Conservation (phyloP, 2,888 invertebrate species). For the Aphodius sticticus region DNA sequence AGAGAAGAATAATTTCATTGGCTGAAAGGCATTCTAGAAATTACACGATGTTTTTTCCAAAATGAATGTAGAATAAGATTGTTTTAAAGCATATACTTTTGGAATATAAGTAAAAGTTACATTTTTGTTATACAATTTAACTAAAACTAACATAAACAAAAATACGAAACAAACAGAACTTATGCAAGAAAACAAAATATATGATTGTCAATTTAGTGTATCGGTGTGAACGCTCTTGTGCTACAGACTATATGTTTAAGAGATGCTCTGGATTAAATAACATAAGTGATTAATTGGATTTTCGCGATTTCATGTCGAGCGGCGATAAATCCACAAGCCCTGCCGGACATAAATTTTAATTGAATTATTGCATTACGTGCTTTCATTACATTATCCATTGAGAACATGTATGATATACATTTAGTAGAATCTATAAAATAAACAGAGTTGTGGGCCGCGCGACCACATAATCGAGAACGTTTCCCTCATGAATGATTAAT, state of each 20-base stretch:
- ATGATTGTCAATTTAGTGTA: too few relatives aligned
- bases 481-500: too few relatives aligned
- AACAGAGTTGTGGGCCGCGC: background rate
- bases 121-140: too few relatives aligned
- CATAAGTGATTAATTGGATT: background rate
- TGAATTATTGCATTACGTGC: slow-evolving; percentile 23
- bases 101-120: too few relatives aligned
- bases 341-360: slow-evolving; percentile 22
- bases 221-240: background rate
- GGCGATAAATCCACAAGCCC: background rate
- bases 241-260: background rate
- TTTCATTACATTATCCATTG: slow-evolving; percentile 25
- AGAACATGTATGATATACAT: slow-evolving; percentile 22
- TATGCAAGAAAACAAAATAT: too few relatives aligned
- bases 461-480: slow-evolving; percentile 8
- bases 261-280: background rate
- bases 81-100: too few relatives aligned
- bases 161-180: too few relatives aligned
- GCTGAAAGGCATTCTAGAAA: too few relatives aligned
- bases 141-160: too few relatives aligned
- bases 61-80: too few relatives aligned
- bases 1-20: background rate
- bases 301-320: background rate
- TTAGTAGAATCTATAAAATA: slow-evolving; percentile 17
- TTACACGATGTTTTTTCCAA: too few relatives aligned